Base-by-base conservation (phyloP, 2,797 vertebrate species). In the Takifugu rubripes region DNA sequence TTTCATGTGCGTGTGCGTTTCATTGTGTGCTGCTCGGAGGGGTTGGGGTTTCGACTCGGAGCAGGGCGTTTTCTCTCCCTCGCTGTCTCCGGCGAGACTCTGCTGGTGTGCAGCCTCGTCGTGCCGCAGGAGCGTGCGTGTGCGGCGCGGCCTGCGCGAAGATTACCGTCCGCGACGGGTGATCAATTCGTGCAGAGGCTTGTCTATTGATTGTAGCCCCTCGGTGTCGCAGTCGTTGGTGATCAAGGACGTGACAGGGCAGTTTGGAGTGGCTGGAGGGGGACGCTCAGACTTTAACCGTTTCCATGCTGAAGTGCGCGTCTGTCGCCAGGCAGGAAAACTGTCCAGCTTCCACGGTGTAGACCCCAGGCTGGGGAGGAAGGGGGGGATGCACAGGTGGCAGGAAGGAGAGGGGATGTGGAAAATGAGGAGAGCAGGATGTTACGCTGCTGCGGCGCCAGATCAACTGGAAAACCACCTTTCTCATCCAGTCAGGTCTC, bases 61-160 rank as follows among this genome's bases (percentile, higher is more conserved):
- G 79, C 87, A 90, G 92, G 92, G 92, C 92, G 92, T 93, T 93
- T 92, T 93, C 90, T 89, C 73, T 66, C 61, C 72, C 59, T 67
- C 58, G 65, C 58, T 69, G 77, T 77, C 81, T 88, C 70, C 81
- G 74, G 77, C 75, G 64, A 52, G 64, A 67, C 81, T 79, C 77
- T 75, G 65, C 16, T 29, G 76, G 51, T 83, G 74, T 75, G 66
- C 57, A 14, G 62, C 11, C 36, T 43, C 56, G 47, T 26, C 49
- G 47, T 43, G 64, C 58, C 56, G 64, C 49, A 53, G 42, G 42
- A 47, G 33, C 58, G 27, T 46, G 55, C 27, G 49, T 47, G 51
- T 47, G 36, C 5, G 21, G 29, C 12, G 50, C 15, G 51, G 27
- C 15, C 56, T 56, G 33, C 42, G 55, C 17, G 49, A 51, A 67